These are phyloP conservation scores for Coracias cyanogaster DNA, from an alignment of 2,797 vertebrate genomes.

Conservation along the genomic window DNA sequence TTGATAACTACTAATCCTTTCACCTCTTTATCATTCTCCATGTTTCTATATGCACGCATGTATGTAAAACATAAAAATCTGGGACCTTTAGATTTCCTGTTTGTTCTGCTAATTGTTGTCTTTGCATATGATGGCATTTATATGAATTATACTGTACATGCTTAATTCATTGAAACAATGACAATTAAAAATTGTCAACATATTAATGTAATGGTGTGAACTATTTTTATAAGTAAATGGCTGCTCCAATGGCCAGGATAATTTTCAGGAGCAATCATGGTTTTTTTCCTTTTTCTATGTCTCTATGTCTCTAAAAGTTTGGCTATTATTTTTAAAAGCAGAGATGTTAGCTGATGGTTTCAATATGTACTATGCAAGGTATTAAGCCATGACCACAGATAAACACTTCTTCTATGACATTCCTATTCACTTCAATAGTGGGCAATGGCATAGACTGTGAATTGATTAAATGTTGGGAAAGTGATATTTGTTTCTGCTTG, in stretches of 20 bases:
- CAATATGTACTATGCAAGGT: neutral
- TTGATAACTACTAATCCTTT: neutral
- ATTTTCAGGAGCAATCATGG: neutral
- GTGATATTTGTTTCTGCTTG: neutral
- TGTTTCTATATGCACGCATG: neutral
- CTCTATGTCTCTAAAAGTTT: neutral
- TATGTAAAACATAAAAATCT: neutral
- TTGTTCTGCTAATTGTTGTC: neutral
- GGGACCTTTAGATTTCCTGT: neutral
- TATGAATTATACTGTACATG: neutral
- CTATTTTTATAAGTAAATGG: neutral
- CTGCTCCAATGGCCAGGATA: neutral
- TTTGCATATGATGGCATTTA: neutral
- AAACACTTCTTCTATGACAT: conserved; percentile 34
- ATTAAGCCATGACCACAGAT: neutral
- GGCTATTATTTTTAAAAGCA: neutral
- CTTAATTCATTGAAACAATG: neutral
- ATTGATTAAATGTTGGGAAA: conserved; percentile 2
- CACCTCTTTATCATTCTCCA: neutral
- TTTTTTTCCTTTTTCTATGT: neutral
- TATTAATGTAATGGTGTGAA: neutral
- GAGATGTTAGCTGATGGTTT: neutral
- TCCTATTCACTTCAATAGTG: neutral
- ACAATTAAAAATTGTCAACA: neutral
- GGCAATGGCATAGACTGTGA: neutral